Percentiles rank a stretch among this genome's conserved stretches.
Evolutionary conservation across 2,113 vertebrate species (phyloP).

Genomic region (Laterallus jamaicensis): DNA sequence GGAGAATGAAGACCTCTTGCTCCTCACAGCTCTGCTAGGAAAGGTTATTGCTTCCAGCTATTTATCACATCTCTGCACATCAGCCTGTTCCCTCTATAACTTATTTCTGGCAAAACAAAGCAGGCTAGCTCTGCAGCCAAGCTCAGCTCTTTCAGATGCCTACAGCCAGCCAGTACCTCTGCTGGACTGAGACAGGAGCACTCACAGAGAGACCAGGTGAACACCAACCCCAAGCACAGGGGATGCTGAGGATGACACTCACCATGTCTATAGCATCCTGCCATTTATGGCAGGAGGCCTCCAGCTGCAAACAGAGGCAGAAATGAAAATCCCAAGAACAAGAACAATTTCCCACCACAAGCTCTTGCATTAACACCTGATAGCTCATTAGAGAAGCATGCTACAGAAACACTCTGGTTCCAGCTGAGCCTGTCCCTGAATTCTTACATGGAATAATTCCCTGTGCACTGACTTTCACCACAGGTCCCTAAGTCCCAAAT

Average conservation of each 20-base stretch:
- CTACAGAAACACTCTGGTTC: background rate
- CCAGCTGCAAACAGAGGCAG: background rate
- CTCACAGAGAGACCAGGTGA: background rate
- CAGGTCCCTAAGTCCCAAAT: background rate
- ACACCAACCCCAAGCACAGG: background rate
- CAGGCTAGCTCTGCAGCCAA: background rate
- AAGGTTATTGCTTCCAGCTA: background rate
- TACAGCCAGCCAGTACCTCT: background rate
- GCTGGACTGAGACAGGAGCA: background rate
- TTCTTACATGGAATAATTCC: background rate
- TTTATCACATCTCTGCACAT: background rate
- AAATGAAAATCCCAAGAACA: background rate
- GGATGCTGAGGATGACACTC: background rate
- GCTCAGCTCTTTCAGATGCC: background rate
- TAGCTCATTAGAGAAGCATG: background rate
- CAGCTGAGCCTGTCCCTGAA: background rate
- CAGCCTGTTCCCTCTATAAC: background rate
- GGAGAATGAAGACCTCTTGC: background rate
- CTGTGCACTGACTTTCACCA: slow-evolving; percentile 17
- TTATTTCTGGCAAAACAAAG: background rate
- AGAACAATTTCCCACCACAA: background rate
- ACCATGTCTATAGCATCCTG: background rate
- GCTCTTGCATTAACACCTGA: background rate
- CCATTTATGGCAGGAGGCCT: accelerated
- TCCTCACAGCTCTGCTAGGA: background rate